These are phyloP conservation scores for Phaenicophaeus curvirostris DNA, from an alignment of 2,797 vertebrate genomes.

Conservation along the genomic window DNA sequence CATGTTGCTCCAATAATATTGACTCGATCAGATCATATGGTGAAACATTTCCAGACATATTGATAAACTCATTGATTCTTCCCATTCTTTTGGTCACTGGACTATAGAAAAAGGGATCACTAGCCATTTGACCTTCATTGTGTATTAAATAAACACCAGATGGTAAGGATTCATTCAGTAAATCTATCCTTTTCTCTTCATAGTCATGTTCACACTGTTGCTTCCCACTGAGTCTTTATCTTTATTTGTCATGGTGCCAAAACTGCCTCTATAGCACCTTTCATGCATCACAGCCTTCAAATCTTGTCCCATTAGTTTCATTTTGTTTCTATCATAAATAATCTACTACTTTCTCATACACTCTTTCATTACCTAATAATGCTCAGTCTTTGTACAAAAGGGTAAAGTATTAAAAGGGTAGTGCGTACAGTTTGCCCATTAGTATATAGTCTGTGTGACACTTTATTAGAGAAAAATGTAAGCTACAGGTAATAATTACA, in stretches of 20 bases:
- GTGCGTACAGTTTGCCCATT: slow-evolving; percentile 80
- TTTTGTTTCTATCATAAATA: slow-evolving; percentile 87
- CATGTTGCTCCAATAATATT: slow-evolving; percentile 79
- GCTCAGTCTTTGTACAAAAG: slow-evolving; percentile 73
- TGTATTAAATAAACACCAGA: slow-evolving; percentile 94
- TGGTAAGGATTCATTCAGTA: slow-evolving; percentile 88
- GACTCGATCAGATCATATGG: slow-evolving; percentile 83
- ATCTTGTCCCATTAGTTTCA: slow-evolving; percentile 86
- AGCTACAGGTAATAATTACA: slow-evolving; percentile 42
- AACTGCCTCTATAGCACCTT: slow-evolving; percentile 79
- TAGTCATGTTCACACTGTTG: slow-evolving; percentile 85
- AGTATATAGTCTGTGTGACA: slow-evolving; percentile 66
- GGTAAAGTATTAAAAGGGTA: slow-evolving; percentile 77
- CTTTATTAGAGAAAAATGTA: slow-evolving; percentile 65
- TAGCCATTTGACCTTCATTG: slow-evolving; percentile 91
- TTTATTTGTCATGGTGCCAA: slow-evolving; percentile 81
- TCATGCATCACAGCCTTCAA: slow-evolving; percentile 84
- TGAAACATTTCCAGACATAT: slow-evolving; percentile 83
- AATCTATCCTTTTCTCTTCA: slow-evolving; percentile 86
- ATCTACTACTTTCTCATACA: slow-evolving; percentile 84
- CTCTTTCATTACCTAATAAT: slow-evolving; percentile 84
- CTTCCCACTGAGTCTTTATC: slow-evolving; percentile 87
- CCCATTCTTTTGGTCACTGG: slow-evolving; percentile 82
- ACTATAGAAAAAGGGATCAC: slow-evolving; percentile 84
- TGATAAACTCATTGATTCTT: slow-evolving; percentile 85